A percentile compares a stretch with the other conserved stretches of the same genome.
Conservation (phyloP, 2,888 invertebrate genomes). For the Palloptera scutellata region DNA sequence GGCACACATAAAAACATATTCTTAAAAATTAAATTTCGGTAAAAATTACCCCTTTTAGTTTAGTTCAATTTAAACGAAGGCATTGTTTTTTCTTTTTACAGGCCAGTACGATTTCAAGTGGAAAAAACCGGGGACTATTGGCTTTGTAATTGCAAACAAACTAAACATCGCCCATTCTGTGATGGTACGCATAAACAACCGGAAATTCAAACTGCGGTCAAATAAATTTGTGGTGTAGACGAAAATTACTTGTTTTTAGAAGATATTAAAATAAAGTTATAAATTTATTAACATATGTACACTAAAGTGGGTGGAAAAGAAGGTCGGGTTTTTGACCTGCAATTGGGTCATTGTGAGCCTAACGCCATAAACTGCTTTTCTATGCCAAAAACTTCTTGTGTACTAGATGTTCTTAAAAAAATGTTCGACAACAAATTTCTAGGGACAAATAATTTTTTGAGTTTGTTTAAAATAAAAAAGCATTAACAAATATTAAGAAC, state of each 20-base stretch:
- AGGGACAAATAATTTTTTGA: too few species aligned
- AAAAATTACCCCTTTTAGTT: constrained; percentile 29
- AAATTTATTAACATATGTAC: constrained; percentile 6
- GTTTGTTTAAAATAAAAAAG: too few species aligned
- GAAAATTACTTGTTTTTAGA: constrained; percentile 41
- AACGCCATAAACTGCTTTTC: too few species aligned
- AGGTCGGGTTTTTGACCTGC: too few species aligned
- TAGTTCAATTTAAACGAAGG: background rate
- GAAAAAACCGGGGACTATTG: constrained; percentile 90
- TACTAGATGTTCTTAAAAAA: too few species aligned
- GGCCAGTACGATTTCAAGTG: constrained; percentile 84
- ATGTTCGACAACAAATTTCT: too few species aligned
- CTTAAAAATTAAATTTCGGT: constrained; percentile 78
- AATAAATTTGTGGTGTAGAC: constrained; percentile 42
- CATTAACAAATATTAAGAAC: too few species aligned
- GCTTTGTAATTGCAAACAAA: constrained; percentile 99
- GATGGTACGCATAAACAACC: constrained; percentile 90
- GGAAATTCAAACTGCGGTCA: constrained; percentile 71
- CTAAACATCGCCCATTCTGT: constrained; percentile 91
- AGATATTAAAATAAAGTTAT: constrained; percentile 44
- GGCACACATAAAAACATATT: constrained; percentile 83
- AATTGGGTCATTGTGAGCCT: too few species aligned
- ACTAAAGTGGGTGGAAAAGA: constrained; percentile 11
- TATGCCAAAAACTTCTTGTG: too few species aligned
- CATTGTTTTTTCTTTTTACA: constrained; percentile 49